Conservation (phyloP, 2,113 vertebrate genomes). For the Gasterosteus aculeatus region DNA sequence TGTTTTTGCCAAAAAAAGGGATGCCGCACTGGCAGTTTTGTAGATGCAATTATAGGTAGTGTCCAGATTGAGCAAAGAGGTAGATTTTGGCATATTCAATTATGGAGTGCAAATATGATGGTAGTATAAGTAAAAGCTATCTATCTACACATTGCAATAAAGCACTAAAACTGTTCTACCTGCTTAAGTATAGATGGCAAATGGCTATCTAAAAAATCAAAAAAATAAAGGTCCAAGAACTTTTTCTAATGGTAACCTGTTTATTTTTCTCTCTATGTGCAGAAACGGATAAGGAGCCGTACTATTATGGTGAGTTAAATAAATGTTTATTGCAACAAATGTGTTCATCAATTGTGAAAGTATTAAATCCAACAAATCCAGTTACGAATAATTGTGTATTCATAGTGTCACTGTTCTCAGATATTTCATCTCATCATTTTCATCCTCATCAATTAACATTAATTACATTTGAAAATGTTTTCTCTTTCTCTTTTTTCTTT, state of each 20-base stretch:
- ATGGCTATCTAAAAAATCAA: neutral
- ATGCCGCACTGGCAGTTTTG: neutral
- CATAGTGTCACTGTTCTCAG: slow-evolving; percentile 8
- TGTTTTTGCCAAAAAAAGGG: neutral
- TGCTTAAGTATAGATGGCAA: neutral
- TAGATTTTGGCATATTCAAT: neutral
- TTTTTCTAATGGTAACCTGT: neutral
- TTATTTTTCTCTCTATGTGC: slow-evolving; percentile 18
- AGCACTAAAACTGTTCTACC: neutral
- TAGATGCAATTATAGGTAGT: neutral
- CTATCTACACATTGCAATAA: neutral
- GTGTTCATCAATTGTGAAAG: slow-evolving; percentile 15
- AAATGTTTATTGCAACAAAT: neutral
- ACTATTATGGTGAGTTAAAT: slow-evolving; percentile 80
- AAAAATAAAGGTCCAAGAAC: neutral
- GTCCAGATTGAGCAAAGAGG: neutral
- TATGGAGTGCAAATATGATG: neutral
- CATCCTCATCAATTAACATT: slow-evolving; percentile 6
- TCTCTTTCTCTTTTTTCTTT: slow-evolving; percentile 44
- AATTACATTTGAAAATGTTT: slow-evolving; percentile 47
- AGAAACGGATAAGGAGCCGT: slow-evolving; percentile 69
- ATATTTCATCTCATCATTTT: slow-evolving; percentile 22
- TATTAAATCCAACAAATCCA: slow-evolving; percentile 6
- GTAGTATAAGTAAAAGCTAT: neutral
- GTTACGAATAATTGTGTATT: neutral